These are phyloP conservation scores for Stegophylla sp. DNA, from an alignment of 2,888 invertebrate genomes.

Conservation along the genomic window DNA sequence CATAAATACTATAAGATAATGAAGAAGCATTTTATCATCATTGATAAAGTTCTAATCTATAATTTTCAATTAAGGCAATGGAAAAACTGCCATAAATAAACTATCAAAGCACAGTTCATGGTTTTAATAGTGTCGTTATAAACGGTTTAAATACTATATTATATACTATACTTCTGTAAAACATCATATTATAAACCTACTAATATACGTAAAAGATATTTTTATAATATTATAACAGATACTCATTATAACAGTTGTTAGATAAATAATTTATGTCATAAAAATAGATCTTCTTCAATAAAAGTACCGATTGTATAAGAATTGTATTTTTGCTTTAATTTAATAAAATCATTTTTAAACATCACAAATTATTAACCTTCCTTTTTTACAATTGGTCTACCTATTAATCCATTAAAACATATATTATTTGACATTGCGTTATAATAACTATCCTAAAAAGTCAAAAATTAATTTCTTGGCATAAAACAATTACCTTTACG, in stretches of 20 bases:
- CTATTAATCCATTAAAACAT: conserved; percentile 12
- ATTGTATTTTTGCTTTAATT: conserved; percentile 25
- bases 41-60: too few species aligned
- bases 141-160: conserved; percentile 5
- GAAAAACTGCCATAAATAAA: too few species aligned
- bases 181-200: background rate
- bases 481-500: too few species aligned
- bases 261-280: conserved; percentile 10
- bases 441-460: too few species aligned
- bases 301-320: background rate
- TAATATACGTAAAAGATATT: background rate
- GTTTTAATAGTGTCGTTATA: background rate
- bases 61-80: too few species aligned
- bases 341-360: conserved; percentile 32
- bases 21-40: too few species aligned
- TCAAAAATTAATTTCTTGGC: too few species aligned
- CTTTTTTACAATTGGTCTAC: background rate
- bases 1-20: too few species aligned
- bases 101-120: too few species aligned
- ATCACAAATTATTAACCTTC: background rate
- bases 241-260: background rate
- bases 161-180: background rate
- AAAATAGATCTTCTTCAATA: conserved; percentile 1
- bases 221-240: background rate
- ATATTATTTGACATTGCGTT: too few species aligned